Evolutionary conservation across 2,888 invertebrate species (phyloP).

Genomic region (Chloroclysta siterata): DNA sequence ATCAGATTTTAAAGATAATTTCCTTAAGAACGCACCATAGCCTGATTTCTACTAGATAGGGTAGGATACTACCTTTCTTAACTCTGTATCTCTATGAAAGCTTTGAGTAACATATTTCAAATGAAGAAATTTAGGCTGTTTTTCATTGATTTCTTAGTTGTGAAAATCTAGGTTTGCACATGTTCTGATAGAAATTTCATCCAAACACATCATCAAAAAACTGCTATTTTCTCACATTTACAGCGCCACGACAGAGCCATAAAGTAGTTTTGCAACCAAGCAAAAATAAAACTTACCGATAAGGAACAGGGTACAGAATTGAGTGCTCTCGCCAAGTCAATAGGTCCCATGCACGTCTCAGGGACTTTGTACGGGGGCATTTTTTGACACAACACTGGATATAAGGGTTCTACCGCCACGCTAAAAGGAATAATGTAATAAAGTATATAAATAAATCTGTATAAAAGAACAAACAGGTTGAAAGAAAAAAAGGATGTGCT

Average conservation of each 20-base stretch:
- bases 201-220: too few relatives aligned
- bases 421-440: slow-evolving; percentile 76
- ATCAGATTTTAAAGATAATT: background rate
- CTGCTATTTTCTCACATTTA: too few relatives aligned
- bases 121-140: too few relatives aligned
- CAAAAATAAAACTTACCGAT: slow-evolving; percentile 82
- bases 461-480: background rate
- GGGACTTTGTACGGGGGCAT: slow-evolving; percentile 80
- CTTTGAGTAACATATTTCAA: too few relatives aligned
- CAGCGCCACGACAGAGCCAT: too few relatives aligned
- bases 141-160: too few relatives aligned
- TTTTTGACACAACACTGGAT: slow-evolving; percentile 87
- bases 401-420: slow-evolving; percentile 96
- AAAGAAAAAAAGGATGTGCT: background rate
- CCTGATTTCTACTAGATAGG: too few relatives aligned
- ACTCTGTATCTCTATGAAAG: too few relatives aligned
- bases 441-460: background rate
- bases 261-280: background rate
- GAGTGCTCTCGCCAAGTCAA: slow-evolving; percentile 92
- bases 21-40: background rate
- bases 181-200: too few relatives aligned
- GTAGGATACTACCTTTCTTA: too few relatives aligned
- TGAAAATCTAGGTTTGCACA: too few relatives aligned
- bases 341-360: slow-evolving; percentile 86
- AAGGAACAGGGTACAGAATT: slow-evolving; percentile 96